These are phyloP conservation scores for Campoplex nolae DNA, from an alignment of 2,888 invertebrate genomes.

Conservation along the genomic window DNA sequence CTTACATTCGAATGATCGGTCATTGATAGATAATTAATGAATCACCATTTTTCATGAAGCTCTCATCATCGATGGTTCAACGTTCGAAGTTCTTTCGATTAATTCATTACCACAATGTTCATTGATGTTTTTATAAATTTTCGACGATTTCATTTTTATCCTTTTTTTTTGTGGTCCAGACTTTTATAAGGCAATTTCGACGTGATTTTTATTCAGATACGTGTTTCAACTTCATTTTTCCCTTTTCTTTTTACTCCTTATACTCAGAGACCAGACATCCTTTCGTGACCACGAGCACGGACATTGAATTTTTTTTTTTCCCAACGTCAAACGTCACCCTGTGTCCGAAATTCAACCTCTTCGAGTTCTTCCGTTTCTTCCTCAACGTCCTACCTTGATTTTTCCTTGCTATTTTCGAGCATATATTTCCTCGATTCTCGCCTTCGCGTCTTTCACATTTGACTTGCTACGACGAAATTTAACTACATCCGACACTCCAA, in stretches of 20 bases:
- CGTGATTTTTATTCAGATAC: neutral
- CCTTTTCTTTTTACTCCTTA: constrained; percentile 30
- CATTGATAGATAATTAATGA: neutral
- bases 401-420: constrained; percentile 70
- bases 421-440: constrained; percentile 44
- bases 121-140: no score
- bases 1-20: neutral
- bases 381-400: constrained; percentile 2
- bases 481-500: constrained; percentile 43
- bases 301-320: constrained; percentile 62
- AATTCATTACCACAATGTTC: no score
- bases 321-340: constrained; percentile 52
- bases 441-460: neutral
- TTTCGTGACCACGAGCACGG: constrained; percentile 59
- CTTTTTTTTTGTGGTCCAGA: neutral
- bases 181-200: constrained; percentile 8
- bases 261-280: constrained; percentile 13
- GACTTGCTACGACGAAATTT: constrained; percentile 27
- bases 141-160: neutral
- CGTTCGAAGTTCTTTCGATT: no score
- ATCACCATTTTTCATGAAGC: neutral
- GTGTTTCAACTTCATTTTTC: constrained; percentile 34
- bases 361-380: constrained; percentile 18
- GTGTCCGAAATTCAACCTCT: constrained; percentile 42
- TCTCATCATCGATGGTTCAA: no score